phyloP scores from a whole-genome alignment of 2,888 invertebrate species.

The Tenthredo scrophulariae region DNA sequence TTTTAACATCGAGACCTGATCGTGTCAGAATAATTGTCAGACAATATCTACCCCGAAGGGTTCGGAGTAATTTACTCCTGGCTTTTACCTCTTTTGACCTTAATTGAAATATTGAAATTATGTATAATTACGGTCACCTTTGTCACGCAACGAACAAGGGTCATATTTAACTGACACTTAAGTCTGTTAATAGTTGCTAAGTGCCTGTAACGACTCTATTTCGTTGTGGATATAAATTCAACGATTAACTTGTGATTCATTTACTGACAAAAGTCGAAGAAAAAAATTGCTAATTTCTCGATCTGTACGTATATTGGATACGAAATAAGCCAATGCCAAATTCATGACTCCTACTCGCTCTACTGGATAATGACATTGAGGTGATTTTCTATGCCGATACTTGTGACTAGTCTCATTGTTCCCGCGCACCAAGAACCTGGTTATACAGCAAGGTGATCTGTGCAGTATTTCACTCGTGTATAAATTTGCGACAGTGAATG shows the following conservation, averaged over 20 bases:
- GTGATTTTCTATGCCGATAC: slow-evolving; percentile 4
- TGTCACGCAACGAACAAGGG: not conserved
- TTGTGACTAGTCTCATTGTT: slow-evolving; percentile 3
- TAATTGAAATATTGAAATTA: slow-evolving; percentile 25
- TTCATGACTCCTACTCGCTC: not conserved
- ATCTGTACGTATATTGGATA: not conserved
- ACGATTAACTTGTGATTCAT: not conserved
- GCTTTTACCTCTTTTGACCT: not conserved
- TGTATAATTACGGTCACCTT: slow-evolving; percentile 21
- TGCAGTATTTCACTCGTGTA: not conserved
- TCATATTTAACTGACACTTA: not conserved
- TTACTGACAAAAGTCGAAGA: not conserved
- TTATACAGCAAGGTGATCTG: not conserved
- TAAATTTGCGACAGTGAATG: not conserved
- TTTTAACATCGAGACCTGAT: slow-evolving; percentile 43
- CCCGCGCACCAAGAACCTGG: not conserved
- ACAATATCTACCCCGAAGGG: not conserved
- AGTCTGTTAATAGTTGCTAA: not conserved
- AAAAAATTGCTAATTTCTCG: not conserved
- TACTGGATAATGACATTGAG: slow-evolving; percentile 7
- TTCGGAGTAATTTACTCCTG: not conserved
- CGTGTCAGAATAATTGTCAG: not conserved
- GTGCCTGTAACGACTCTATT: not conserved
- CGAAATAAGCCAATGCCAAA: not conserved
- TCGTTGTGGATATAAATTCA: not conserved